Evolutionary conservation across 2,113 vertebrate genomes (phyloP).

Genomic region (Phyllopteryx taeniolatus): DNA sequence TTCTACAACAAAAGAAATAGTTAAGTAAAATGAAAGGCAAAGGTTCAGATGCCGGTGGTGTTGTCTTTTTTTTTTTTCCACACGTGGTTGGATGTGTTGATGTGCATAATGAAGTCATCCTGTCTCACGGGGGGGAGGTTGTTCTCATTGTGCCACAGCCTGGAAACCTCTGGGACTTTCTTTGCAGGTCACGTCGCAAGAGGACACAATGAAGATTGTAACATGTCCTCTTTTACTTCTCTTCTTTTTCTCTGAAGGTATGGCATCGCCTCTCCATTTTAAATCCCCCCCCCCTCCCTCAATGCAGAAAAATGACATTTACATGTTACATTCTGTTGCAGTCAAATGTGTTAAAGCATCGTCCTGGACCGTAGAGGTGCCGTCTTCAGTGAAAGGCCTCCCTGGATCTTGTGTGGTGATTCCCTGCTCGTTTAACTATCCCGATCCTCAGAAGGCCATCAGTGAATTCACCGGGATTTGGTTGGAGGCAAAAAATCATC

Average conservation of each 20-base stretch:
- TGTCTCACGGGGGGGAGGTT: neutral
- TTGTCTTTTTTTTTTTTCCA: neutral
- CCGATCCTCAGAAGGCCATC: neutral
- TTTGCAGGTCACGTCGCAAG: constrained; percentile 7
- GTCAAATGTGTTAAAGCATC: constrained; percentile 27
- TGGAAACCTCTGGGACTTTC: constrained; percentile 10
- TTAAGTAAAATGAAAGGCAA: neutral
- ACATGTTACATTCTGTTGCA: constrained; percentile 18
- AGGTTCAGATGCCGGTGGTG: neutral
- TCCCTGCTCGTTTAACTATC: constrained; percentile 64
- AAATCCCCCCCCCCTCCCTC: neutral
- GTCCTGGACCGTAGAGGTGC: constrained; percentile 50
- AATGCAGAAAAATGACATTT: neutral
- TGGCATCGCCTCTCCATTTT: neutral
- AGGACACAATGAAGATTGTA: constrained; percentile 30
- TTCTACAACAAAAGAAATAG: neutral
- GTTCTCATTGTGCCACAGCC: neutral
- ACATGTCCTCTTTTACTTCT: constrained; percentile 21
- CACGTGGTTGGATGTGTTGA: constrained; percentile 4
- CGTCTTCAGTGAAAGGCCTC: constrained; percentile 51
- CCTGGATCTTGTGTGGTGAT: constrained; percentile 66
- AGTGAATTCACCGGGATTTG: constrained; percentile 55
- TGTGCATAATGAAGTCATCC: constrained; percentile 35
- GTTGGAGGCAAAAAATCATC: neutral
- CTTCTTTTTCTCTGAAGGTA: constrained; percentile 37